Evolutionary conservation across 2,888 invertebrate species (phyloP), one percentile per base, ranked within the genome.

Genomic region (Dendrolimus houi): DNA sequence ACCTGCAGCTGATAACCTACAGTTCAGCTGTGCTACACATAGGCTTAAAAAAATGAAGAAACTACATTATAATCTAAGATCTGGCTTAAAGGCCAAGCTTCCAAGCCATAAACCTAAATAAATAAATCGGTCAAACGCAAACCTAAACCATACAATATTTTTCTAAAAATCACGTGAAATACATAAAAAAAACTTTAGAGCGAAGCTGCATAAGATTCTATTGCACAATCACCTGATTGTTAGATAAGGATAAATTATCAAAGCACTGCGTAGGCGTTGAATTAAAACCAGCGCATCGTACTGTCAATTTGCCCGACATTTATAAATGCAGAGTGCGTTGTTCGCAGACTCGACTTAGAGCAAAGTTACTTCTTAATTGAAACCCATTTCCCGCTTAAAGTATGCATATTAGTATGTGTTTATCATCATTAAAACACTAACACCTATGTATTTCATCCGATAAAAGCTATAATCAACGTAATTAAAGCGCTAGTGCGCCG

Each of bases 321-420:
- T 10, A 47, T 9, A 47, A 47, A 47, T 47, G 47, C 47, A 10
- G 47, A 9, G 47, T 10, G 47, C 12, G 47, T 6, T 10, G 47
- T 47, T 47, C 12, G 47, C 47, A 12, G 2, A 47, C 47, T 47
- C 6, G 6, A 47, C 47, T 12, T 12, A 12, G 9, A 47, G 47
- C 47, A 47, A 47, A 9, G 67, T 71, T 68, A 72, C 73, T 64
- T 63, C 70, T 75, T 80, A 78, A 81, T 81, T 76, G 78, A 72
- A 71, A 68, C 54, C 61, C 72, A 78, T 79, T 78, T 77, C 66
- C 68, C 62, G 56, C 17, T 53, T 56, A 52, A 29, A 58, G 9
- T 47, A 47, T 47, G 47, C 3, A 47, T 47, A 47, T 47, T 47
- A 47, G 47, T 47, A 12, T 12, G 12, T 47, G 47, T 47, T 47